phyloP scores from a whole-genome alignment of 2,888 invertebrate species.

The Orgyia antiqua region DNA sequence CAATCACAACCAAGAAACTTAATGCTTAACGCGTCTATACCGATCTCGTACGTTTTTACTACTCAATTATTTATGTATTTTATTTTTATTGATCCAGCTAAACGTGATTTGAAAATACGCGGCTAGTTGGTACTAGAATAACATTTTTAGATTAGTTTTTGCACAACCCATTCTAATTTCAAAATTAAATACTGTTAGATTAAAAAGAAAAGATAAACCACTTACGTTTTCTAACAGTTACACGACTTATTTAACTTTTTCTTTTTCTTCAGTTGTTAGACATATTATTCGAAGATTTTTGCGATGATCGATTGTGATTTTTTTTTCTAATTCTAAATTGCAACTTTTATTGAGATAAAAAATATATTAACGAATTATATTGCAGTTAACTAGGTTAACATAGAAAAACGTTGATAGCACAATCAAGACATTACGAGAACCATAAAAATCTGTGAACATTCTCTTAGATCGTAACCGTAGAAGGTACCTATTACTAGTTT shows the following conservation, averaged over 20 bases:
- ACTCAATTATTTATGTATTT: constrained; percentile 29
- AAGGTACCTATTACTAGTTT: constrained; percentile 44
- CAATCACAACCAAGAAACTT: constrained; percentile 71
- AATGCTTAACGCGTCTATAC: constrained; percentile 58
- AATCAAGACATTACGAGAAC: constrained; percentile 29
- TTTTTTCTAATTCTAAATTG: too few relatives aligned
- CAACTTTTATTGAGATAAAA: too few relatives aligned
- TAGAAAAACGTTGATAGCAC: too few relatives aligned
- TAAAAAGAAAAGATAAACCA: too few relatives aligned
- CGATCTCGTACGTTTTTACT: constrained; percentile 31
- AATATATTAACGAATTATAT: too few relatives aligned
- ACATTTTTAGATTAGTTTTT: neutral
- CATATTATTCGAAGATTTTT: too few relatives aligned
- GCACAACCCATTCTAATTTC: neutral
- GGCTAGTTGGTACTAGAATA: neutral
- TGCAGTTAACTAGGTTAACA: constrained; percentile 1
- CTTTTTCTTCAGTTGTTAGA: too few relatives aligned
- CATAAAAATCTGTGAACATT: constrained; percentile 52
- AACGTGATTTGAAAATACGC: constrained; percentile 28
- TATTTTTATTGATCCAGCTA: constrained; percentile 26
- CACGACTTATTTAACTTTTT: too few relatives aligned
- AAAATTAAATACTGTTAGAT: too few relatives aligned
- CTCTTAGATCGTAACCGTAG: constrained; percentile 29
- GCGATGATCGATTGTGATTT: too few relatives aligned
- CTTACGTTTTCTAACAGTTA: too few relatives aligned